These are phyloP conservation scores for Karalla daura DNA, from an alignment of 2,797 vertebrate genomes.

Conservation along the genomic window DNA sequence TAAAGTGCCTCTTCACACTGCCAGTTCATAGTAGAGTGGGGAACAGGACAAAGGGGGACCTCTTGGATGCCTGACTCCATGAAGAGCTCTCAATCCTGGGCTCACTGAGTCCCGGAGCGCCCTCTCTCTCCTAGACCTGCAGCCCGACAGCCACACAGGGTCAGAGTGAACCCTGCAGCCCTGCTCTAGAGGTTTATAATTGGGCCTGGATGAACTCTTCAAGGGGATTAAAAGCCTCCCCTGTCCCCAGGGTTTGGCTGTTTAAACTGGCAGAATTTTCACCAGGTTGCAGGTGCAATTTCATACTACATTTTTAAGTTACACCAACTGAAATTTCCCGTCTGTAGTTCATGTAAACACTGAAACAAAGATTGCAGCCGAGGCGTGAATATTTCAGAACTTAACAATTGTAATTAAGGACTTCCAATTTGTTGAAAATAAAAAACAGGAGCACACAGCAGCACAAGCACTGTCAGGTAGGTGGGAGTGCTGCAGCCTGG, in stretches of 20 bases:
- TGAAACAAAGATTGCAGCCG: neutral
- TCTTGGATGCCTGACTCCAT: conserved; percentile 66
- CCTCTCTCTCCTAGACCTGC: conserved; percentile 55
- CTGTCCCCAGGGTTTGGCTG: conserved; percentile 33
- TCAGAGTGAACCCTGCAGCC: conserved; percentile 63
- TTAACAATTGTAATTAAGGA: neutral
- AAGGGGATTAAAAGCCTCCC: conserved; percentile 79
- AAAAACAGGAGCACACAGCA: conserved; percentile 11
- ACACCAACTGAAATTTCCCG: neutral
- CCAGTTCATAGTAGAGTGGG: conserved; percentile 74
- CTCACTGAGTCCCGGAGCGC: conserved; percentile 62
- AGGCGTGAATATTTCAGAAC: neutral
- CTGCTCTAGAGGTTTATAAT: conserved; percentile 78
- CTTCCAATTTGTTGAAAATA: neutral
- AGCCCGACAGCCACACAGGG: conserved; percentile 57
- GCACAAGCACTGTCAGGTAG: conserved; percentile 19
- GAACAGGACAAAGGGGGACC: conserved; percentile 57
- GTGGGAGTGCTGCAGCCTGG: conserved; percentile 13
- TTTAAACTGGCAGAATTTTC: conserved; percentile 42
- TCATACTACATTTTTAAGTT: conserved; percentile 8
- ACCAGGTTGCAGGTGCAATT: conserved; percentile 16
- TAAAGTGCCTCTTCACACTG: conserved; percentile 77
- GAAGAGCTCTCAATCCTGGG: conserved; percentile 71
- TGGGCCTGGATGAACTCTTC: conserved; percentile 83
- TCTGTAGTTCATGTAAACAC: conserved; percentile 5